Evolutionary conservation across 1,140 invertebrate genomes (phyloP).

Genomic region (Lepeophtheirus salmonis): DNA sequence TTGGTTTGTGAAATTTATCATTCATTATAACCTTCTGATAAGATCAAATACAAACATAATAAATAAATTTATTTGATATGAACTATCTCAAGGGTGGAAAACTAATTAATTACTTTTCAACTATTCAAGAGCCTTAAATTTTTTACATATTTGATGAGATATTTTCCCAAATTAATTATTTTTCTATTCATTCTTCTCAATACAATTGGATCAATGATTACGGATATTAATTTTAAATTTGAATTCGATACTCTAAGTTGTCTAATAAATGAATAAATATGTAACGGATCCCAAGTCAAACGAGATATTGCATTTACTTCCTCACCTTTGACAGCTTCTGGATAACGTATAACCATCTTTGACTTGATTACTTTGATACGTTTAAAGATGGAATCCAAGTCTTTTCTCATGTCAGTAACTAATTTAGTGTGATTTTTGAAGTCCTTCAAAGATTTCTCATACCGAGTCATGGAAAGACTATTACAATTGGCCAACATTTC

Average conservation of each 20-base stretch:
- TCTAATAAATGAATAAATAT: neutral
- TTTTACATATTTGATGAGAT: neutral
- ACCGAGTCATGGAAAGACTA: constrained; percentile 53
- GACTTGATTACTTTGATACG: constrained; percentile 48
- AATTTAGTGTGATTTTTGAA: constrained; percentile 73
- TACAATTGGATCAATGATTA: no score
- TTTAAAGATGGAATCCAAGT: constrained; percentile 39
- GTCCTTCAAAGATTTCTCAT: constrained; percentile 57
- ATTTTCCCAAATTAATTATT: neutral
- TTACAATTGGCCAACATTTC: constrained; percentile 93
- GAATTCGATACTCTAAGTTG: neutral
- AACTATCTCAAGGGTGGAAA: no score
- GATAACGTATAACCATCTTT: constrained; percentile 63
- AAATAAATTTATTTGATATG: no score
- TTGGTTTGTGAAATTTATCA: no score
- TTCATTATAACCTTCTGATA: no score
- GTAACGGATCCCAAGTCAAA: neutral
- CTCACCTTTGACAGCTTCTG: constrained; percentile 51
- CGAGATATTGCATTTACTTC: neutral
- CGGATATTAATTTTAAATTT: no score
- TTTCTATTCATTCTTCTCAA: no score
- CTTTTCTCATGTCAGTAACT: constrained; percentile 42
- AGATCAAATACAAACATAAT: no score
- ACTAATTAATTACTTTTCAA: no score
- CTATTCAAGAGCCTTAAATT: neutral